These are phyloP conservation scores for Pipa parva DNA, from an alignment of 2,113 vertebrate species.

Conservation along the genomic window DNA sequence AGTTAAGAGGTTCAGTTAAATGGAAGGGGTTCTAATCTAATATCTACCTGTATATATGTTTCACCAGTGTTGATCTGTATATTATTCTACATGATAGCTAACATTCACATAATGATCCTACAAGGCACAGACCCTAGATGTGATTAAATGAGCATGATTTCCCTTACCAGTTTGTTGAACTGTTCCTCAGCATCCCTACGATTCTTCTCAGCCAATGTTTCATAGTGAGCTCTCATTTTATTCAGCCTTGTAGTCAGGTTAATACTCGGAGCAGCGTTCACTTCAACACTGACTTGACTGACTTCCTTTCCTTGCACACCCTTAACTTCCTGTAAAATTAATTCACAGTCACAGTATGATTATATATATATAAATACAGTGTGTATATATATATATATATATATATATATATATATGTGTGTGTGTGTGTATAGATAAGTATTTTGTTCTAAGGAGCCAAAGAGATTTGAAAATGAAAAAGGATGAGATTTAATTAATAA, in stretches of 20 bases:
- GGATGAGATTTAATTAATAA: too few species aligned
- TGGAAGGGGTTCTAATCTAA: too few species aligned
- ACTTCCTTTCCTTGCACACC: conserved; percentile 32
- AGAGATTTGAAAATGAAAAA: too few species aligned
- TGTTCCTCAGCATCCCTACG: conserved; percentile 51
- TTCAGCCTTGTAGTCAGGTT: conserved; percentile 50
- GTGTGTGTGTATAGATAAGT: not conserved
- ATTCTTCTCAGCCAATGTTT: conserved; percentile 54
- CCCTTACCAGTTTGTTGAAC: conserved; percentile 59
- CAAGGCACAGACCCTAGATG: not conserved
- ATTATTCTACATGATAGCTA: not conserved
- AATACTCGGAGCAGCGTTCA: conserved; percentile 48
- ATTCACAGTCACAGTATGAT: too few species aligned
- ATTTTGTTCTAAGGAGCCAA: too few species aligned
- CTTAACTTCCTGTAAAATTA: conserved; percentile 57
- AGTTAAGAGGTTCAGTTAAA: too few species aligned
- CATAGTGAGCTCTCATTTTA: conserved; percentile 61
- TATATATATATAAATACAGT: too few species aligned
- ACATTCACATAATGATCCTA: not conserved
- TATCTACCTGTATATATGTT: too few species aligned
- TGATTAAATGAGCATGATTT: not conserved
- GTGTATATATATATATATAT: too few species aligned
- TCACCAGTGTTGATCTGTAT: too few species aligned
- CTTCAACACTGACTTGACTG: conserved; percentile 54
- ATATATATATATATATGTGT: not conserved